phyloP scores from a whole-genome alignment of 1,140 invertebrate genomes.

The Protaetia brevitarsis region DNA sequence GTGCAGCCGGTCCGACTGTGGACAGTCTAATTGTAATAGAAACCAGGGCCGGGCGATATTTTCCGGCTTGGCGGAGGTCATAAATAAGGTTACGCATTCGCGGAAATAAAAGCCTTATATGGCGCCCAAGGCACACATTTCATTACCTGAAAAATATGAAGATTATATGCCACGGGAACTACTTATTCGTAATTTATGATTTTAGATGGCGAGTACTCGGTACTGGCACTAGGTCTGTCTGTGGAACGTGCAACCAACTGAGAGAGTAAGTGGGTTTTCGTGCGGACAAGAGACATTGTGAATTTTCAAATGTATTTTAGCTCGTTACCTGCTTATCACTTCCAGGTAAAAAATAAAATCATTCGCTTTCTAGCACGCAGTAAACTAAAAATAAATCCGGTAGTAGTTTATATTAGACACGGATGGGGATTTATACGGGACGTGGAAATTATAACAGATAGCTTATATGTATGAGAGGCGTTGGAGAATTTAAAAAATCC shows the following conservation, averaged over 20 bases:
- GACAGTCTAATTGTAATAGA: slow-evolving; percentile 18
- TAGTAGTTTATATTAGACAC: no score
- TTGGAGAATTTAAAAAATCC: no score
- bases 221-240: neutral
- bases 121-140: slow-evolving; percentile 16
- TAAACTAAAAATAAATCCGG: no score
- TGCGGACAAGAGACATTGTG: no score
- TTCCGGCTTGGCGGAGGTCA: neutral
- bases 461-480: no score
- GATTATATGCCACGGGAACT: slow-evolving; percentile 11
- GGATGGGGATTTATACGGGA: no score
- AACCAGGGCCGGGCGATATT: neutral
- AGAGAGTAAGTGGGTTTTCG: neutral
- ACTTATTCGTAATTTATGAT: slow-evolving; percentile 10
- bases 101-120: slow-evolving; percentile 5
- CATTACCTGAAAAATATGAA: slow-evolving; percentile 15
- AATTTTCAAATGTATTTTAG: no score
- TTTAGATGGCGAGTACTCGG: neutral
- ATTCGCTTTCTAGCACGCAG: no score
- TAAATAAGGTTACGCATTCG: slow-evolving; percentile 10
- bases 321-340: no score
- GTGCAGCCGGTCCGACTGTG: neutral
- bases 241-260: neutral
- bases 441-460: no score
- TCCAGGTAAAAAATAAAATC: no score